phyloP scores from a whole-genome alignment of 2,797 vertebrate genomes.

The Amazonetta brasiliensis region DNA sequence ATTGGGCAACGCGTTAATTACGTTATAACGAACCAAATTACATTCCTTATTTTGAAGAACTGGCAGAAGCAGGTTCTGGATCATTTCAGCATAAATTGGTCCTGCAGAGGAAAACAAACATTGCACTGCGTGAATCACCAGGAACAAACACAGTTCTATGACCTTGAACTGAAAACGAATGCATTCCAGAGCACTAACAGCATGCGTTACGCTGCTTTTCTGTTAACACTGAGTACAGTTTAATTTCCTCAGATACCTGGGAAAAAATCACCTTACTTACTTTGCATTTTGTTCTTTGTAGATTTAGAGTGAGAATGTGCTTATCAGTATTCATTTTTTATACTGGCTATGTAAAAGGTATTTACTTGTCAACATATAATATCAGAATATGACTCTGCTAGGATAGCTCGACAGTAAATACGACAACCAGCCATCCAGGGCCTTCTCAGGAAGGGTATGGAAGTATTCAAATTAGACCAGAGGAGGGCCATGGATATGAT shows the following conservation, averaged over 20 bases:
- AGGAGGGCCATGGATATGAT: too few relatives aligned
- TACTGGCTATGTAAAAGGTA: neutral
- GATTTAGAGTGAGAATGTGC: neutral
- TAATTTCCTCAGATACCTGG: neutral
- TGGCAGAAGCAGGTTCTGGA: slow-evolving; percentile 95
- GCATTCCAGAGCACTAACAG: neutral
- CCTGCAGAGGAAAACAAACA: slow-evolving; percentile 80
- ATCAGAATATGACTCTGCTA: neutral
- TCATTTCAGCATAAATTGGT: slow-evolving; percentile 98
- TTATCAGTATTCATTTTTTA: neutral
- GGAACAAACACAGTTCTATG: neutral
- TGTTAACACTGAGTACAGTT: neutral
- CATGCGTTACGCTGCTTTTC: neutral
- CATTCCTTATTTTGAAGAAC: slow-evolving; percentile 97
- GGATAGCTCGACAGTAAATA: neutral
- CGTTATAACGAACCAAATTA: slow-evolving; percentile 95
- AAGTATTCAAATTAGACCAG: too few relatives aligned
- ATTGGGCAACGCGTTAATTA: slow-evolving; percentile 97
- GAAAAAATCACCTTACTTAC: neutral
- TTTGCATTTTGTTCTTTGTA: neutral
- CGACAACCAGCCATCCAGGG: neutral
- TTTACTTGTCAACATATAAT: neutral
- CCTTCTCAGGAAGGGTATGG: too few relatives aligned
- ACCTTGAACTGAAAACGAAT: neutral
- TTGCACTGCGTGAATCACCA: neutral